phyloP scores from a whole-genome alignment of 92 coral and sea anemone species.

The Porites rus region DNA sequence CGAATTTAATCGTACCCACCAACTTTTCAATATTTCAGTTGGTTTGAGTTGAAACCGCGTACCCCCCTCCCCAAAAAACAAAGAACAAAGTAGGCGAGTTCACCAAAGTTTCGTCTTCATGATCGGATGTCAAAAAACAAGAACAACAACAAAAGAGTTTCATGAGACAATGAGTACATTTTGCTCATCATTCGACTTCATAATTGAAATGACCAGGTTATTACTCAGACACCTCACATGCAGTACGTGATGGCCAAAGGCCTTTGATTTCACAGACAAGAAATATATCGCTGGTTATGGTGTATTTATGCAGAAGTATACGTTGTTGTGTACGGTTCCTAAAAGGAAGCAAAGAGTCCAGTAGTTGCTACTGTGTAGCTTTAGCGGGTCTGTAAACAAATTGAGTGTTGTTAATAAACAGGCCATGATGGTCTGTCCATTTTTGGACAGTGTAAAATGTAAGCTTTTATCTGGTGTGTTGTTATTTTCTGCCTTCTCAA shows the following conservation, averaged over 20 bases:
- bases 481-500: not conserved
- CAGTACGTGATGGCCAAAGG: not conserved
- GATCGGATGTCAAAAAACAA: too few species aligned
- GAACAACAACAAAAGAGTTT: too few species aligned
- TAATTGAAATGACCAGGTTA: not conserved
- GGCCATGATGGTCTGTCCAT: constrained; percentile 50
- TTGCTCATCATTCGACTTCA: too few species aligned
- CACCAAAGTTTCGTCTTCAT: too few species aligned
- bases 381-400: constrained; percentile 28
- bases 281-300: not conserved
- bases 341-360: constrained; percentile 4
- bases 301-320: constrained; percentile 47
- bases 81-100: too few species aligned
- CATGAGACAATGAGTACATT: too few species aligned
- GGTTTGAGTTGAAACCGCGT: too few species aligned
- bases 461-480: not conserved
- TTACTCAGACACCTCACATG: not conserved
- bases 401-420: constrained; percentile 47
- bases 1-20: too few species aligned
- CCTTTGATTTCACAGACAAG: not conserved
- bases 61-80: too few species aligned
- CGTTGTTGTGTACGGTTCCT: constrained; percentile 31
- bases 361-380: constrained; percentile 54
- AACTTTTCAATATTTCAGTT: too few species aligned
- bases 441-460: constrained; percentile 32